Base-by-base conservation (phyloP, 2,888 invertebrate genomes). In the Epsilonema sp. region DNA sequence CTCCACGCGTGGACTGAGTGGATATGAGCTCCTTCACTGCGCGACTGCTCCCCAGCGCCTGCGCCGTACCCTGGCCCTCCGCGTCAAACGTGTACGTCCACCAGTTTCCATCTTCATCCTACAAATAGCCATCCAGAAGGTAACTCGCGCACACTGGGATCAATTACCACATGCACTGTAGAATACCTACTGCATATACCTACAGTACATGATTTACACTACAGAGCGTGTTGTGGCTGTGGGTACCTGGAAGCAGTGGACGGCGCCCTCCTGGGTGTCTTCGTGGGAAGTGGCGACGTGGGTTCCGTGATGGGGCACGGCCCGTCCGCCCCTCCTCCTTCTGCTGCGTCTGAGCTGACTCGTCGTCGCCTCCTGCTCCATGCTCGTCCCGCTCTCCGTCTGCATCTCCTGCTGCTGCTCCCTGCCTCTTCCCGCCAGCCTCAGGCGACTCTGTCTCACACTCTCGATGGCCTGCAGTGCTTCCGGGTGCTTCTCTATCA, bases 11-110 rank as follows among this genome's bases (percentile, higher is more conserved):
- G n/a, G n/a, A n/a, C 21, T 39, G 39, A 21, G 22, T 8, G n/a
- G n/a, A 5, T 8, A 39, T 11, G 22, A 44, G 3, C 11, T 44
- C 47, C 19, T 44, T 4, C 25, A 49, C 19, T n/a, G 41, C 43
- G 19, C 24, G 13, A 37, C 53, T 53, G 2, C 56, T 56, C n/a
- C 58, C 59, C 4, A 62, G 51, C 0, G 58, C 54, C 43, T 58
- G 58, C 8, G 61, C 61, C 11, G 60, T 58, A 8, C 60, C 59
- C 1, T 74, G 69, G 54, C 78, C 77, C 55, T 78, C 79, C 57
- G 82, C 81, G 57, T 83, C 81, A 62, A 86, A 85, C 0, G 82
- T 81, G 58, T 81, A 81, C 0, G 82, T 80, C 68, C 82, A 75
- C 81, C 83, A 84, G 58, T 82, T 80, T 41, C 71, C 71, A 26